Base-by-base conservation (phyloP, 2,888 invertebrate genomes). In the Lycaena phlaeas region DNA sequence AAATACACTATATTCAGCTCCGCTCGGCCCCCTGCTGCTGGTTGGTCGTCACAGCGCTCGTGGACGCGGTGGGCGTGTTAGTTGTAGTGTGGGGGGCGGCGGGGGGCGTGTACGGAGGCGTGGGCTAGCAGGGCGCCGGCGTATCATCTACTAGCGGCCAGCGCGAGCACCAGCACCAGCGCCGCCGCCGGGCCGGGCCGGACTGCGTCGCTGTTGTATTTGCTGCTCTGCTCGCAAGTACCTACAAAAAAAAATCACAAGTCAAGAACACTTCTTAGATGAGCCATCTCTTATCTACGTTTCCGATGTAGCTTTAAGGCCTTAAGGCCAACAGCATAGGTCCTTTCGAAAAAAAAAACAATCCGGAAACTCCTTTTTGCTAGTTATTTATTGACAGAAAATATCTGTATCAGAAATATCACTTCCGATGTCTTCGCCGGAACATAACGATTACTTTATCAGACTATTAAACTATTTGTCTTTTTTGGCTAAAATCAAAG, bases 181-280 rank as follows among this genome's bases (percentile, higher is more conserved):
- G 45, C 30, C 37, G 55, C 47, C 9, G 51, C 57, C 36, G 54
- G 41, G 12, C 50, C 30, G 1, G n/a, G n/a, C n/a, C 63, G 55
- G 2, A 26, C n/a, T n/a, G 64, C 63, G 2, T 45, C 30, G 51
- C 82, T 81, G 62, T 74, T 82, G 64, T 73, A 84, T 45, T 79
- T 63, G 59, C 82, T 82, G 61, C 74, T 84, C 48, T 85, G 85
- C 48, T 82, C 85, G 52, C 85, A 85, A 0, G 85, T 85, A 1
- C 85, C 85, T 85, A 65, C 0, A 57, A 54, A 3, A 2, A 11
- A 17, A 11, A 5, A 6, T 4, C n/a, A n/a, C n/a, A n/a, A n/a
- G n/a, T n/a, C n/a, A n/a, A n/a, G n/a, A n/a, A n/a, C n/a, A n/a
- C n/a, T n/a, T n/a, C n/a, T n/a, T n/a, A n/a, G n/a, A n/a, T n/a